Base-by-base conservation (phyloP, 2,113 vertebrate genomes). In the Aix galericulata region DNA sequence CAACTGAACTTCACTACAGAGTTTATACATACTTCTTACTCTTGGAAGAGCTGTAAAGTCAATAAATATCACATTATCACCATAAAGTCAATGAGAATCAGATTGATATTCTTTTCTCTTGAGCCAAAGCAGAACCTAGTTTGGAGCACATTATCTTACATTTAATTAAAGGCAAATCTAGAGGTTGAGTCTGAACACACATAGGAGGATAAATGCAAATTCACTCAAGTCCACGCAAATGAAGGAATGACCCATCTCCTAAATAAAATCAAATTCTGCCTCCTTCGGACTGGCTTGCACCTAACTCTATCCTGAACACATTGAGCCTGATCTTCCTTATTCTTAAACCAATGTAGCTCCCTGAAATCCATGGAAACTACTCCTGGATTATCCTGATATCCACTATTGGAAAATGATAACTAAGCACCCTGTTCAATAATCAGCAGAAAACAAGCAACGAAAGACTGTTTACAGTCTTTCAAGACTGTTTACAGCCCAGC, bases 91-190 rank as follows among this genome's bases (percentile, higher is more conserved):
- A 64, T 29, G 64, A 84, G 60, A 46, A 44, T 2, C 17, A 53
- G 3, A 32, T 27, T 48, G 58, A 75, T 79, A n/a, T 8, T 80
- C 21, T 52, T 79, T 66, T 83, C 17, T 82, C 21, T 36, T 48
- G 29, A 59, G 73, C 17, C 18, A 82, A 84, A 88, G 62, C 18
- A 89, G 36, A 79, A 83, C 13, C 69, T 76, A 20, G 59, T 82
- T 86, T 53, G 62, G n/a, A 91, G 11, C 62, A 23, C 7, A 2
- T 8, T 31, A 25, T 48, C 11, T 74, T 31, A 1, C 13, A 73
- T 68, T 67, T 83, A 78, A 42, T 58, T 82, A 42, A 75, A 94
- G 56, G 83, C 69, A 96, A 82, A 96, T 50, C 52, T 75, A 79
- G 83, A 92, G 62, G 40, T 0, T 76, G 77, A 64, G n/a, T 21